Conservation (phyloP, 2,113 vertebrate species). For the Gnathonemus longibarbis region DNA sequence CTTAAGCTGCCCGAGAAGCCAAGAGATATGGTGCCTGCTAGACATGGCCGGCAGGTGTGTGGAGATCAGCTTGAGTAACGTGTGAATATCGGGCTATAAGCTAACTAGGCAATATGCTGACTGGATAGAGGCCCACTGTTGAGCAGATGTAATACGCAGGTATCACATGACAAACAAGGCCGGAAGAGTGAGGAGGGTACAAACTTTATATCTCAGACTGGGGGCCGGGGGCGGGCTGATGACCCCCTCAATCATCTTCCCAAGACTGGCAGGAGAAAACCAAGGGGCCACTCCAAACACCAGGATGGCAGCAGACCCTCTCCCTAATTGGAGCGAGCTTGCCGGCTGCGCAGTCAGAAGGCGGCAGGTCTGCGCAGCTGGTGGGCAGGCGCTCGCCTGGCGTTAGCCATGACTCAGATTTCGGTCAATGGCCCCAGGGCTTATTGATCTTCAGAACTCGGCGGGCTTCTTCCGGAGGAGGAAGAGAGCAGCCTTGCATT, state of each 20-base stretch:
- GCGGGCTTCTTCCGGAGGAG: slow-evolving; percentile 35
- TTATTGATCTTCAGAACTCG: slow-evolving; percentile 25
- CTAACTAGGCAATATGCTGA: background rate
- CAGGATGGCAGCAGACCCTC: background rate
- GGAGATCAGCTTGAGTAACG: background rate
- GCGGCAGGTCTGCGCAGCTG: background rate
- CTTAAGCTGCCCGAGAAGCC: background rate
- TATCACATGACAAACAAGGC: background rate
- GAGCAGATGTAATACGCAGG: background rate
- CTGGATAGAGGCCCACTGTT: background rate
- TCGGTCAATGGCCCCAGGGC: slow-evolving; percentile 25
- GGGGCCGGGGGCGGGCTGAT: background rate
- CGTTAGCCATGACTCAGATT: background rate
- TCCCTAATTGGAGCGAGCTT: background rate
- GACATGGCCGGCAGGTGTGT: background rate
- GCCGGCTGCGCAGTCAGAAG: background rate
- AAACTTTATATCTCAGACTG: background rate
- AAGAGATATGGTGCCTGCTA: background rate
- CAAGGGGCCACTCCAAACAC: background rate
- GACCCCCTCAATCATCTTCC: background rate
- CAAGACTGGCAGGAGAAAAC: background rate
- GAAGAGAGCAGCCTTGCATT: slow-evolving; percentile 11
- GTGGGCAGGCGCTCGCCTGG: background rate
- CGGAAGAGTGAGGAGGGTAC: background rate
- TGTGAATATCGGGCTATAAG: background rate